Evolutionary conservation across 2,113 vertebrate species (phyloP).

Genomic region (Aplodontia rufa): DNA sequence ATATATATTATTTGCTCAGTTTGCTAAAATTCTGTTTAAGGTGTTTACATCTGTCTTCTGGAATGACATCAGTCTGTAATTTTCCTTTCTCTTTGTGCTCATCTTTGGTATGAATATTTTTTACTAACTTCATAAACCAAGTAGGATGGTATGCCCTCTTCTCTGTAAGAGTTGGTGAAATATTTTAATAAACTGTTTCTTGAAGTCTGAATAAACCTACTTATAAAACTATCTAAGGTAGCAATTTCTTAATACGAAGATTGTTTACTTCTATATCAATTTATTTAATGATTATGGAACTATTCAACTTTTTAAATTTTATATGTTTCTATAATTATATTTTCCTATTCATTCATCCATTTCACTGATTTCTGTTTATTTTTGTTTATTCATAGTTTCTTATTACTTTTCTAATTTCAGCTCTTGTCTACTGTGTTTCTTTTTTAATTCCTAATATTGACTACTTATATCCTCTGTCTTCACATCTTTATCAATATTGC

Average conservation of each 20-base stretch:
- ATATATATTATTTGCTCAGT: neutral
- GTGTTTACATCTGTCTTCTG: neutral
- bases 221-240: neutral
- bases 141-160: neutral
- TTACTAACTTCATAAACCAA: neutral
- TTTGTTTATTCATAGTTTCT: neutral
- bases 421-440: neutral
- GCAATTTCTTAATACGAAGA: neutral
- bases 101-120: neutral
- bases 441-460: neutral
- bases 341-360: neutral
- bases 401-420: neutral
- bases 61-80: neutral
- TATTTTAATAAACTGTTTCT: conserved; percentile 12
- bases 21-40: neutral
- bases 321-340: neutral
- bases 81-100: neutral
- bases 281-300: neutral
- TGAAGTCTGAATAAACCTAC: neutral
- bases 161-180: neutral
- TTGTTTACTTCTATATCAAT: neutral
- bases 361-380: neutral
- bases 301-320: conserved; percentile 4
- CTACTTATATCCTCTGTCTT: neutral
- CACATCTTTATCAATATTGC: neutral